phyloP scores from a whole-genome alignment of 2,888 invertebrate genomes.

The Lochmaea capreae region DNA sequence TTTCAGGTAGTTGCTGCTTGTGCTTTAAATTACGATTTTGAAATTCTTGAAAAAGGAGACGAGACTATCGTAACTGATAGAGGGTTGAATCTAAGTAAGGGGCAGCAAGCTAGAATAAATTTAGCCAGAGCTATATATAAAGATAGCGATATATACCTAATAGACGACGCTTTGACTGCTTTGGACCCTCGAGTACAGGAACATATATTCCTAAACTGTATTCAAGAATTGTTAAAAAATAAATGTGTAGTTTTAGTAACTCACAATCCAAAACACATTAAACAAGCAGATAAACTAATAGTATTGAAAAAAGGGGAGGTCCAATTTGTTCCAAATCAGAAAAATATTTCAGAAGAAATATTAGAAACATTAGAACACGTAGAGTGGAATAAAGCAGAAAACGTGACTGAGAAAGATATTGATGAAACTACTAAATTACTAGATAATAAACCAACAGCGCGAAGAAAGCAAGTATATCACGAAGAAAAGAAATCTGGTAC shows the following conservation, averaged over 20 bases:
- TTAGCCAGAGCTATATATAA: constrained; percentile 81
- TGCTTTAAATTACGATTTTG: constrained; percentile 72
- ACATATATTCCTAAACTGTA: constrained; percentile 75
- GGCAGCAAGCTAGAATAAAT: constrained; percentile 84
- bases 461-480: constrained; percentile 49
- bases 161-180: constrained; percentile 85
- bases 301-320: constrained; percentile 60
- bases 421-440: constrained; percentile 69
- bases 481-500: constrained; percentile 55
- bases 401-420: constrained; percentile 66
- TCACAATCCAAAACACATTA: constrained; percentile 51
- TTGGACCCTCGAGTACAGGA: constrained; percentile 81
- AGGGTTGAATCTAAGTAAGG: constrained; percentile 83
- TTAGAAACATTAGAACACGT: constrained; percentile 33
- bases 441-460: constrained; percentile 21
- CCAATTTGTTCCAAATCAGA: constrained; percentile 45
- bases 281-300: constrained; percentile 63
- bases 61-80: constrained; percentile 82
- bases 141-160: constrained; percentile 80
- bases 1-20: constrained; percentile 68
- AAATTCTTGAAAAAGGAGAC: constrained; percentile 72
- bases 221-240: constrained; percentile 51
- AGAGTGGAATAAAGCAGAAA: not conserved
- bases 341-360: constrained; percentile 45
- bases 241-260: constrained; percentile 66